phyloP scores from a whole-genome alignment of 2,797 vertebrate genomes.

The Enteromius treurensis region DNA sequence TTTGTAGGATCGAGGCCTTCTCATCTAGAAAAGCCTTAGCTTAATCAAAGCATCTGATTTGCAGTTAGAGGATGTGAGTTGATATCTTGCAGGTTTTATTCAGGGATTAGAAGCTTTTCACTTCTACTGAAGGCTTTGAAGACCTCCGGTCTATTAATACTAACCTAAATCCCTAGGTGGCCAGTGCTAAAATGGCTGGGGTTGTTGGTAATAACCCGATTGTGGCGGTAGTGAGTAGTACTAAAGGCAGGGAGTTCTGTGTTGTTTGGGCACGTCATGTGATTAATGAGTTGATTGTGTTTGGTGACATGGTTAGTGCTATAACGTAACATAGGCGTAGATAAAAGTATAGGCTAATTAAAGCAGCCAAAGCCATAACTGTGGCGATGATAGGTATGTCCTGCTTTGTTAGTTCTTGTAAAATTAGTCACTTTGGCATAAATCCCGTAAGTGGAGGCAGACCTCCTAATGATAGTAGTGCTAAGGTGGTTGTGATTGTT shows the following conservation, averaged over 20 bases:
- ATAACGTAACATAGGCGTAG: constrained; percentile 39
- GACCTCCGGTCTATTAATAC: constrained; percentile 54
- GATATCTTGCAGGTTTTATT: constrained; percentile 65
- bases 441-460: constrained; percentile 56
- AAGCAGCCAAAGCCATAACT: accelerated
- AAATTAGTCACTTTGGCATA: constrained; percentile 63
- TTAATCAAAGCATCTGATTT: constrained; percentile 74
- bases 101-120: constrained; percentile 62
- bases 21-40: constrained; percentile 68
- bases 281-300: accelerated
- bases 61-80: constrained; percentile 69
- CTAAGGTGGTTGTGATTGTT: accelerated
- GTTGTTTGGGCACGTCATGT: neutral
- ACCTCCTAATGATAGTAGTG: accelerated
- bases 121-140: constrained; percentile 69
- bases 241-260: accelerated
- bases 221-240: too few species aligned
- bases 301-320: neutral
- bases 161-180: constrained; percentile 63
- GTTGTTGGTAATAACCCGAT: neutral
- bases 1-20: constrained; percentile 70
- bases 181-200: accelerated
- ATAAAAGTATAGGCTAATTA: constrained; percentile 61
- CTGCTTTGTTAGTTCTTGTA: constrained; percentile 53
- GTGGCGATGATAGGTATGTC: accelerated